Percentiles rank a stretch among this genome's conserved stretches.
Conservation (phyloP, 1,140 invertebrate species). For the Lanistes nyassanus region DNA sequence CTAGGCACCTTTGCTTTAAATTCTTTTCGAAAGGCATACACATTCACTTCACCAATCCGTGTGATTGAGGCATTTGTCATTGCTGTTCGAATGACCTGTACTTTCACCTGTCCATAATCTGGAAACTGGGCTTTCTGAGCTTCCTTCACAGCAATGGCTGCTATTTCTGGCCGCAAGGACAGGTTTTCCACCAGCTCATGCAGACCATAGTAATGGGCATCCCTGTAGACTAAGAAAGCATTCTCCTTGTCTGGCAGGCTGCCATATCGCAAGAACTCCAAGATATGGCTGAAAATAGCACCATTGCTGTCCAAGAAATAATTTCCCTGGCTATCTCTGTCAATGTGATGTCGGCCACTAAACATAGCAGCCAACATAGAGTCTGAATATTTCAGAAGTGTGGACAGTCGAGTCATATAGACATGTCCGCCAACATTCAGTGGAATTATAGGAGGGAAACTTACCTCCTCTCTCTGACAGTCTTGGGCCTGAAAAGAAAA, state of each 20-base stretch:
- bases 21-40: constrained; percentile 54
- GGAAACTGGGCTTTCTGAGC: constrained; percentile 56
- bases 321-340: constrained; percentile 60
- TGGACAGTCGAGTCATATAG: constrained; percentile 61
- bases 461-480: constrained; percentile 1
- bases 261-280: constrained; percentile 59
- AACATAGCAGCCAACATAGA: constrained; percentile 66
- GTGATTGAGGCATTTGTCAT: constrained; percentile 52
- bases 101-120: constrained; percentile 48
- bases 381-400: constrained; percentile 60
- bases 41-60: constrained; percentile 55
- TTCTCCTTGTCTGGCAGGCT: constrained; percentile 51
- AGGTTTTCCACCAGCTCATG: constrained; percentile 51
- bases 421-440: constrained; percentile 63
- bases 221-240: constrained; percentile 48
- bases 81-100: constrained; percentile 46
- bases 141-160: constrained; percentile 48
- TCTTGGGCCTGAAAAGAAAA: constrained; percentile 20
- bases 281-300: constrained; percentile 51
- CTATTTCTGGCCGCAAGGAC: constrained; percentile 50
- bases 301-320: constrained; percentile 63
- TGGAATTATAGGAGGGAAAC: constrained; percentile 54
- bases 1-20: constrained; percentile 50
- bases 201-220: constrained; percentile 61
- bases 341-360: constrained; percentile 61